Percentiles rank a stretch among this genome's conserved stretches.
Evolutionary conservation across 2,797 vertebrate genomes (phyloP).

Genomic region (Pantherophis vulpinus): DNA sequence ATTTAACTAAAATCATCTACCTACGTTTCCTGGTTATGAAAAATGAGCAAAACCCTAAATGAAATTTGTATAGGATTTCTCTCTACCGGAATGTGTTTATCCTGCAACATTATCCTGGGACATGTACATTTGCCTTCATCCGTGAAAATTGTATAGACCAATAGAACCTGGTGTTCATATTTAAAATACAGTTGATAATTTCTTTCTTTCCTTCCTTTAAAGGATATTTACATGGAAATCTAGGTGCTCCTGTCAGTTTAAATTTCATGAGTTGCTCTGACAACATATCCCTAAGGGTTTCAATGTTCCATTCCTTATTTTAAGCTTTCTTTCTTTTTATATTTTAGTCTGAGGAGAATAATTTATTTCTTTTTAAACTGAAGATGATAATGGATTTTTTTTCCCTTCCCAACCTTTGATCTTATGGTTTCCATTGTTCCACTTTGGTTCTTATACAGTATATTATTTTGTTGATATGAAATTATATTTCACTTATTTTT

Average conservation of each 20-base stretch:
- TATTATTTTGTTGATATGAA: constrained; percentile 10
- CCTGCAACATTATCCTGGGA: background rate
- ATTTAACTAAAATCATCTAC: background rate
- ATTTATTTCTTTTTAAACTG: constrained; percentile 11
- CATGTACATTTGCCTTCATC: background rate
- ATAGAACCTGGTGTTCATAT: constrained; percentile 36
- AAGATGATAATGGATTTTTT: background rate
- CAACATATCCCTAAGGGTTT: constrained; percentile 54
- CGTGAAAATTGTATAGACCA: background rate
- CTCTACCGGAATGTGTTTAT: background rate
- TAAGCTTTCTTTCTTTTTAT: constrained; percentile 15
- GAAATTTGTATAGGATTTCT: background rate
- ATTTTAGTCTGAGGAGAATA: constrained; percentile 6
- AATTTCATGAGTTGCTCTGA: constrained; percentile 63
- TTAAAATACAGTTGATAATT: constrained; percentile 51
- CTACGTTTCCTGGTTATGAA: background rate
- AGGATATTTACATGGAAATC: constrained; percentile 53
- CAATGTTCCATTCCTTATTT: constrained; percentile 47
- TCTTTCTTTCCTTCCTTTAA: constrained; percentile 37
- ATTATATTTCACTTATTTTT: background rate
- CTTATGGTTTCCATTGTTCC: background rate
- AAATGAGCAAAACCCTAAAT: background rate
- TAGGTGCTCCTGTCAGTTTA: constrained; percentile 46
- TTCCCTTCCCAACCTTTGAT: background rate
- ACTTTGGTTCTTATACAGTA: background rate